Evolutionary conservation across 2,888 invertebrate species (phyloP).

Genomic region (Onchidella celtica): DNA sequence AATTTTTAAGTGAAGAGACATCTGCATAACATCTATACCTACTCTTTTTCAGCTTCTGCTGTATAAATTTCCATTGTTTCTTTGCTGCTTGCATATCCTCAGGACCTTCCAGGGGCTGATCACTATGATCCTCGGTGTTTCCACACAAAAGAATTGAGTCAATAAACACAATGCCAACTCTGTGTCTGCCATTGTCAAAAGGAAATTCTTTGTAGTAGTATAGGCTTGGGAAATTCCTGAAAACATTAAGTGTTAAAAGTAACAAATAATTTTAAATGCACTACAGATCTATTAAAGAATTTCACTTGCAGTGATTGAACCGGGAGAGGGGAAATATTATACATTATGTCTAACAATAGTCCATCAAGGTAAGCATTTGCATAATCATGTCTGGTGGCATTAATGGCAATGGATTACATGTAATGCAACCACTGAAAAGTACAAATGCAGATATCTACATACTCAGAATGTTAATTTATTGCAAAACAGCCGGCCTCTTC

Average conservation of each 20-base stretch:
- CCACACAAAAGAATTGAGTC: constrained; percentile 82
- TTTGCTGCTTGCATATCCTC: constrained; percentile 61
- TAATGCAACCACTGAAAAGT: too few species aligned
- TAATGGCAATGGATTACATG: too few species aligned
- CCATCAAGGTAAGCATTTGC: not conserved
- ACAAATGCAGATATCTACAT: too few species aligned
- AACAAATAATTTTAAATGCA: not conserved
- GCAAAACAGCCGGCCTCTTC: too few species aligned
- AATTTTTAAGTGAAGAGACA: too few species aligned
- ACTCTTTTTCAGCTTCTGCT: constrained; percentile 72
- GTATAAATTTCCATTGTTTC: constrained; percentile 80
- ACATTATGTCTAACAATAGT: not conserved
- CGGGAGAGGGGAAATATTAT: not conserved
- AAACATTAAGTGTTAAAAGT: constrained; percentile 38
- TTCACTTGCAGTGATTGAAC: not conserved
- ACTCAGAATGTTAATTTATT: too few species aligned
- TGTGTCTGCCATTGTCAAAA: constrained; percentile 70
- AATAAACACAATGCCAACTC: constrained; percentile 81
- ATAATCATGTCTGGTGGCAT: too few species aligned
- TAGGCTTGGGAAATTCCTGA: constrained; percentile 81
- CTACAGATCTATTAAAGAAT: not conserved
- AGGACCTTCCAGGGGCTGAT: constrained; percentile 68
- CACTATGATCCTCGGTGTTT: constrained; percentile 73
- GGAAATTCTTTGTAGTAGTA: constrained; percentile 79
- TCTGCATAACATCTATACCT: too few species aligned